Percentiles rank a stretch among this genome's conserved stretches.
phyloP scores from a whole-genome alignment of 2,888 invertebrate genomes.

The Melinopterus prodromus region DNA sequence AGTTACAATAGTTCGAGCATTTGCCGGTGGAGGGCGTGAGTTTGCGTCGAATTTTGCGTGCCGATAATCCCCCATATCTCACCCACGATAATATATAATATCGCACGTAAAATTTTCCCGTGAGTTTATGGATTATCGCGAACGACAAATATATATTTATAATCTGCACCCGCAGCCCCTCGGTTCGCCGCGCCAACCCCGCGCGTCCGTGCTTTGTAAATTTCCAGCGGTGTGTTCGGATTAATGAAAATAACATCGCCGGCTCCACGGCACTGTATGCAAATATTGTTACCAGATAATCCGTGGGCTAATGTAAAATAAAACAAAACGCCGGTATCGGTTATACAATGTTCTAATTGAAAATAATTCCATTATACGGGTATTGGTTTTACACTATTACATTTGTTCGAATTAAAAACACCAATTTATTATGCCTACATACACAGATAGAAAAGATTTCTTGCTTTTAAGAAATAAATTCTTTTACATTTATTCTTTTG shows the following conservation, averaged over 20 bases:
- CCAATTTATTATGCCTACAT: too few relatives aligned
- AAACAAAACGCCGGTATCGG: background rate
- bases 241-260: background rate
- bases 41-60: background rate
- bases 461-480: too few relatives aligned
- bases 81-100: background rate
- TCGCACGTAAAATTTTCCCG: background rate
- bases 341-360: background rate
- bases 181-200: background rate
- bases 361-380: background rate
- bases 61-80: background rate
- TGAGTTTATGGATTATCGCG: background rate
- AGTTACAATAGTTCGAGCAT: too few relatives aligned
- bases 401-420: too few relatives aligned
- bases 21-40: background rate
- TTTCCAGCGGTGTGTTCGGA: background rate
- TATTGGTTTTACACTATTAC: too few relatives aligned
- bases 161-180: background rate
- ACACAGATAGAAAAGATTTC: too few relatives aligned
- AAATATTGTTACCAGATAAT: background rate
- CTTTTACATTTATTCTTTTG: too few relatives aligned
- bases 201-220: too few relatives aligned
- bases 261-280: background rate
- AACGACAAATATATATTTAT: conserved; percentile 4
- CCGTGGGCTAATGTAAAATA: background rate